Conservation (phyloP, 2,113 vertebrate species). For the Crotalus tigris region DNA sequence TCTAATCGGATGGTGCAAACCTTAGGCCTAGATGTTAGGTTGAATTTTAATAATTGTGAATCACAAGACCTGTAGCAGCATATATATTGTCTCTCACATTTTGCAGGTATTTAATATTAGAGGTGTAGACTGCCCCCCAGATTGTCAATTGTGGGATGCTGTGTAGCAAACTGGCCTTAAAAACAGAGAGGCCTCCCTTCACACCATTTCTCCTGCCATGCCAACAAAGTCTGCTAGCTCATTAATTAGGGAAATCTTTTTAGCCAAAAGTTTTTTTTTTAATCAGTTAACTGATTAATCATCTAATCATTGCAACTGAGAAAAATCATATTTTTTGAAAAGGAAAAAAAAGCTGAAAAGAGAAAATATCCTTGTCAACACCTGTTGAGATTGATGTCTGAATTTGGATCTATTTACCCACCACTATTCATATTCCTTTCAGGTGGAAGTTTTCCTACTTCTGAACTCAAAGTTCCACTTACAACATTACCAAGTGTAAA, state of each 20-base stretch:
- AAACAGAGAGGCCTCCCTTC: not conserved
- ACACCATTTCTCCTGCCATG: not conserved
- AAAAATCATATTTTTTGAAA: not conserved
- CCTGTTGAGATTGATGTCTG: not conserved
- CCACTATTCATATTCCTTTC: not conserved
- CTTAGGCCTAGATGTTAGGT: not conserved
- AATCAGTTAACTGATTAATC: slow-evolving; percentile 10
- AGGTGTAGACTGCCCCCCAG: not conserved
- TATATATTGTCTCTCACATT: not conserved
- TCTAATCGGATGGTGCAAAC: not conserved
- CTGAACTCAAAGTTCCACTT: not conserved
- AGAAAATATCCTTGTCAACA: not conserved
- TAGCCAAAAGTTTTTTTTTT: not conserved
- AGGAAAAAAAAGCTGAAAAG: not conserved
- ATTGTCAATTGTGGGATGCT: not conserved
- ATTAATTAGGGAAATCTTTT: slow-evolving; percentile 7
- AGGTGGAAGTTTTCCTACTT: not conserved
- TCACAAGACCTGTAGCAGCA: not conserved
- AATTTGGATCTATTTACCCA: not conserved
- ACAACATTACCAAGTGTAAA: not conserved
- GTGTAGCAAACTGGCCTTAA: not conserved
- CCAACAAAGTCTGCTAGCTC: not conserved
- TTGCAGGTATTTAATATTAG: not conserved
- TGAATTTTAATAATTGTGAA: not conserved
- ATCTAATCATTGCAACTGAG: not conserved